Evolutionary conservation across 2,797 vertebrate genomes (phyloP).

Genomic region (Mormyrus proboscirostris): DNA sequence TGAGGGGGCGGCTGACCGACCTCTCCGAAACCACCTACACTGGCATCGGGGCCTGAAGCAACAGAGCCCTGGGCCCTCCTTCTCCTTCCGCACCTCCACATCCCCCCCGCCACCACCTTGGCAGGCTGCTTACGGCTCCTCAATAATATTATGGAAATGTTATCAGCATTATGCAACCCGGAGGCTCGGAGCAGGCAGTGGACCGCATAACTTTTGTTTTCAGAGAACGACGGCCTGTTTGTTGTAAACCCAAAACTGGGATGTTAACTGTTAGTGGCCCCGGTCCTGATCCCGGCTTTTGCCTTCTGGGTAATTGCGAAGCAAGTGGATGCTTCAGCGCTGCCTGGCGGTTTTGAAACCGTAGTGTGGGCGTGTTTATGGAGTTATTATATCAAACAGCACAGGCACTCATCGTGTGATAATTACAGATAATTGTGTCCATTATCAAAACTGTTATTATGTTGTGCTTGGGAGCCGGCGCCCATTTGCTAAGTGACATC

Average conservation of each 20-base stretch:
- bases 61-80: constrained; percentile 20
- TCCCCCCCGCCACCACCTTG: constrained; percentile 22
- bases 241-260: constrained; percentile 14
- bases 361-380: constrained; percentile 52
- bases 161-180: constrained; percentile 32
- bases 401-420: constrained; percentile 49
- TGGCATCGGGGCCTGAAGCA: constrained; percentile 33
- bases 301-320: constrained; percentile 30
- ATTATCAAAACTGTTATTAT: constrained; percentile 47
- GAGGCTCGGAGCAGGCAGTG: background rate
- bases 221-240: background rate
- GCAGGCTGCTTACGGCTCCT: constrained; percentile 24
- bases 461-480: constrained; percentile 43
- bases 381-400: constrained; percentile 45
- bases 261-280: background rate
- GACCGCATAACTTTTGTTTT: constrained; percentile 3
- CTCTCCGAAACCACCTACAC: constrained; percentile 36
- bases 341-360: constrained; percentile 30
- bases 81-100: constrained; percentile 32
- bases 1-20: constrained; percentile 57
- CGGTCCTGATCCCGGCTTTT: constrained; percentile 28
- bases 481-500: constrained; percentile 9
- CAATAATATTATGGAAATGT: constrained; percentile 32
- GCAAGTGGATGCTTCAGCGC: constrained; percentile 34
- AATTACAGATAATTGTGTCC: constrained; percentile 65